Evolutionary conservation across 2,888 invertebrate species (phyloP).

Genomic region (Cremastinae sp.): DNA sequence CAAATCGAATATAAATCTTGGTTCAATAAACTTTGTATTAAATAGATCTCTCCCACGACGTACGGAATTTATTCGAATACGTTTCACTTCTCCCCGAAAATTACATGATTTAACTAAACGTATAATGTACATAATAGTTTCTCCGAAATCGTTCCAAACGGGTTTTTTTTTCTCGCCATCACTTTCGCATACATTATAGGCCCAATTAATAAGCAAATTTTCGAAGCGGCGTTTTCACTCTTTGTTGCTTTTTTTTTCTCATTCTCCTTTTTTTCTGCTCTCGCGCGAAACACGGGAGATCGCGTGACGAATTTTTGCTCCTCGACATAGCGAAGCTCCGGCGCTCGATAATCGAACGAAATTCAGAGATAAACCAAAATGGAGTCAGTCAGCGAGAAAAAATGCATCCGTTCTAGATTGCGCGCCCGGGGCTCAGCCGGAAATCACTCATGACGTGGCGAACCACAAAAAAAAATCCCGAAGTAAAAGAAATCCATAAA

Average conservation of each 20-base stretch:
- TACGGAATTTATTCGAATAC: conserved; percentile 19
- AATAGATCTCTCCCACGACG: conserved; percentile 33
- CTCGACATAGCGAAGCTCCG: not conserved
- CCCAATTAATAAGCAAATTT: conserved; percentile 54
- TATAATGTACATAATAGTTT: conserved; percentile 4
- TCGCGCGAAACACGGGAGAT: too few relatives aligned
- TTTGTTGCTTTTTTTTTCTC: conserved; percentile 1
- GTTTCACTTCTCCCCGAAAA: not conserved
- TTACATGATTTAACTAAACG: conserved; percentile 15
- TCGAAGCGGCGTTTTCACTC: conserved; percentile 16
- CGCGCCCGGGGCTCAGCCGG: not conserved
- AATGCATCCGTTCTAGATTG: not conserved
- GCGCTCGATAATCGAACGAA: not conserved
- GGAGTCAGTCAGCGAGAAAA: not conserved
- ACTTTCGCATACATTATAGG: conserved; percentile 39
- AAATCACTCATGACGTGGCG: not conserved
- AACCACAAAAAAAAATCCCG: not conserved
- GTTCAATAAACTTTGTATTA: conserved; percentile 14
- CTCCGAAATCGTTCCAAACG: conserved; percentile 30
- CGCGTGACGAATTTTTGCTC: conserved; percentile 1
- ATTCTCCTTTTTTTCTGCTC: not conserved
- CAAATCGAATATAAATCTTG: conserved; percentile 2
- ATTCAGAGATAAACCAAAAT: not conserved
- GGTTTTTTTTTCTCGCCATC: conserved; percentile 34
- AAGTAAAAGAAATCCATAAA: not conserved